Percentiles rank a stretch among this genome's conserved stretches.
Evolutionary conservation across 2,113 vertebrate species (phyloP).

Genomic region (Anoura caudifer): DNA sequence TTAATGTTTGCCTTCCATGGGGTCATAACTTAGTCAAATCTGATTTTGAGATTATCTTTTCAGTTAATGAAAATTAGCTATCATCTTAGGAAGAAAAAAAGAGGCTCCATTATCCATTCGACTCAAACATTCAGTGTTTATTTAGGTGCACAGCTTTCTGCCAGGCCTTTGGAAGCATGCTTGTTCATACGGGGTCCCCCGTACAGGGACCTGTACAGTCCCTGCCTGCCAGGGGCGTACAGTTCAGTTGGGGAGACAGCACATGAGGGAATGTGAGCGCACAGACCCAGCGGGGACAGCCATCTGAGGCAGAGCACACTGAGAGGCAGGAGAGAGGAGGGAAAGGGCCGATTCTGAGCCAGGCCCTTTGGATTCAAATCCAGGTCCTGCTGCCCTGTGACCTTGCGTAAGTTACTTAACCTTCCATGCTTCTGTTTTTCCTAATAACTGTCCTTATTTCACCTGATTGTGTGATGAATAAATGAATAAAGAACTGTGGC

Average conservation of each 20-base stretch:
- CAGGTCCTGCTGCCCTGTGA: background rate
- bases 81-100: background rate
- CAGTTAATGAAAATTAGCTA: background rate
- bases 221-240: background rate
- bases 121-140: background rate
- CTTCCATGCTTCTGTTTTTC: background rate
- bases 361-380: background rate
- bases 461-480: background rate
- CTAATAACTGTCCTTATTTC: background rate
- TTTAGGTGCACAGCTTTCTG: background rate
- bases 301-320: background rate
- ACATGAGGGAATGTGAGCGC: background rate
- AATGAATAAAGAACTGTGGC: background rate
- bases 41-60: background rate
- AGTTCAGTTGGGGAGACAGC: background rate
- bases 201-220: too few relatives aligned
- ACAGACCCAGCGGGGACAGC: fast-evolving
- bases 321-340: fast-evolving
- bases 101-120: background rate
- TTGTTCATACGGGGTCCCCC: too few relatives aligned
- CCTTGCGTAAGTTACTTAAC: background rate
- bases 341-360: background rate
- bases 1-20: background rate
- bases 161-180: background rate
- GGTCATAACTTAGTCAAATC: background rate